Base-by-base conservation (phyloP, 2,888 invertebrate species). In the Agriopis aurantiaria region DNA sequence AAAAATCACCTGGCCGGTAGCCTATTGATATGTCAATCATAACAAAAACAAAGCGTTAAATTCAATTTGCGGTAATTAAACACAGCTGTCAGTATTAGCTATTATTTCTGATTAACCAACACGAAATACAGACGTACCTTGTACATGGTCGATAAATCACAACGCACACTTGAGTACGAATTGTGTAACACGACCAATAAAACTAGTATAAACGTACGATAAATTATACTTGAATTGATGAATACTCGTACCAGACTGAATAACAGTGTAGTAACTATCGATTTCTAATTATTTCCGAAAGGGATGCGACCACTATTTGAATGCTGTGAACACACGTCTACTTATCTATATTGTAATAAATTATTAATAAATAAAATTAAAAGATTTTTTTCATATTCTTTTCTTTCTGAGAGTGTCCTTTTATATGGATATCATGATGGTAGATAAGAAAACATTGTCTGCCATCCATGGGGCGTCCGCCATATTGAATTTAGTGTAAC, bases 61-160 rank as follows among this genome's bases (percentile, higher is more conserved):
- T 55, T 40, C 55, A 55, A 63, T 55, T 55, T 53, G 53, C 63
- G 11, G 63, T 55, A 46, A 65, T 45, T 58, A 43, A 65, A 65
- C 14, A 53, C 46, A 12, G n/a, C 12, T 14, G 4, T n/a, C 43
- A 12, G 43, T 55, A 40, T 53, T 14, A n/a, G 40, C 60, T 60
- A 66, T 66, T 66, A 55, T 58, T 48, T 46, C 45, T 66, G 46
- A 52, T 58, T 58, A 53, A 60, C 60, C 23, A 43, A 51, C 67
- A 68, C 49, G 56, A 62, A 62, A 57, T 41, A 48, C 49, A 52
- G 12, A 59, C 60, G 41, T 52, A 61, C 17, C 11, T 41, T 46
- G 57, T 64, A 23, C 52, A 65, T 23, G 52, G 56, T 52, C 65
- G 65, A 62, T 70, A 70, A 66, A 70, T 66, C 53, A 55, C 65